A percentile compares a stretch with the other conserved stretches of the same genome.
Evolutionary conservation across 2,888 invertebrate genomes (phyloP).

Genomic region (Dicycla oo): DNA sequence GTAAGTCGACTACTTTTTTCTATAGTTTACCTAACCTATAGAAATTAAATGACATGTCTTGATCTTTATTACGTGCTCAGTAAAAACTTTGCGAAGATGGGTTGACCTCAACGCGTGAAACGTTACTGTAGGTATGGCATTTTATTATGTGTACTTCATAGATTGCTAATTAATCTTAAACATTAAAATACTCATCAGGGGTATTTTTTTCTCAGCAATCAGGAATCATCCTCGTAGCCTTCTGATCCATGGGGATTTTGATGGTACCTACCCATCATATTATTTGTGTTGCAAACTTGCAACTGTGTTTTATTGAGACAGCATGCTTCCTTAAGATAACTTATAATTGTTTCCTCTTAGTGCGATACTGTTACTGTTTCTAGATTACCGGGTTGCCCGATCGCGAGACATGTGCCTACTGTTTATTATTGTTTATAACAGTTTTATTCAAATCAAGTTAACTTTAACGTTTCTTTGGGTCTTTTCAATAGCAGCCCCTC

Average conservation of each 20-base stretch:
- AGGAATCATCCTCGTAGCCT: background rate
- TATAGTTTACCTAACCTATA: slow-evolving; percentile 1
- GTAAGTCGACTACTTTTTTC: slow-evolving; percentile 75
- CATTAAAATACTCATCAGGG: background rate
- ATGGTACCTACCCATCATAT: background rate
- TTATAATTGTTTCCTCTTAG: slow-evolving; percentile 45
- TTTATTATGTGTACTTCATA: background rate
- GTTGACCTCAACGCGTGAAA: slow-evolving; percentile 6
- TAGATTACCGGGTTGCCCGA: slow-evolving; percentile 56
- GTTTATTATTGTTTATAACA: slow-evolving; percentile 43
- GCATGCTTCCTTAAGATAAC: slow-evolving; percentile 31
- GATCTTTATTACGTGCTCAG: slow-evolving; percentile 22
- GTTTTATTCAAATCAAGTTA: background rate
- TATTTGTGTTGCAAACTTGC: slow-evolving; percentile 3
- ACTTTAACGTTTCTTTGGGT: background rate
- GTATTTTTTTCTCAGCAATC: background rate
- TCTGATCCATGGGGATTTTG: background rate
- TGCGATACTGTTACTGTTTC: slow-evolving; percentile 41
- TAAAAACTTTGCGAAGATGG: slow-evolving; percentile 1
- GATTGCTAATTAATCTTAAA: slow-evolving; percentile 17
- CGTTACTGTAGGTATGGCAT: background rate
- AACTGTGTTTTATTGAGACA: background rate
- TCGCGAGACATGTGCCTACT: slow-evolving; percentile 49
- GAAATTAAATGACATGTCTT: slow-evolving; percentile 16
- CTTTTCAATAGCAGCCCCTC: background rate